Evolutionary conservation across 2,888 invertebrate species (phyloP).

Genomic region (Meandrusa payeni): DNA sequence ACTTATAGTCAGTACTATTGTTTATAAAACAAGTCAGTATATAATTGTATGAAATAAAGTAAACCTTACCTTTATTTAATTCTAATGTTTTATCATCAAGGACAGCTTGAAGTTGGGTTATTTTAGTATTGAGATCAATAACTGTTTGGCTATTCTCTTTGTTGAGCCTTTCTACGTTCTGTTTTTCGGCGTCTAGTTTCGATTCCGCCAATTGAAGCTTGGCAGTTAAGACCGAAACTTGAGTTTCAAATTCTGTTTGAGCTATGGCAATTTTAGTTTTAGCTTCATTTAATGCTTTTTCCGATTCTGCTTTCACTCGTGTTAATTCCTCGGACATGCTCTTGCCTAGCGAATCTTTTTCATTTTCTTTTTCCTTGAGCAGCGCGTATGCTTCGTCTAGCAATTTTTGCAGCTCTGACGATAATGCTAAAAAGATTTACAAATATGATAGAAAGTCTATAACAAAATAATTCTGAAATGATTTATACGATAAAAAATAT

Average conservation of each 20-base stretch:
- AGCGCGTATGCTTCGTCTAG: slow-evolving; percentile 76
- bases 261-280: slow-evolving; percentile 85
- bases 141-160: slow-evolving; percentile 72
- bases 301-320: slow-evolving; percentile 69
- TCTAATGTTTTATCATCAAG: slow-evolving; percentile 76
- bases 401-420: slow-evolving; percentile 72
- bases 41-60: not conserved
- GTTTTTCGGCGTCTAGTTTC: slow-evolving; percentile 68
- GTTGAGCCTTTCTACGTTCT: slow-evolving; percentile 67
- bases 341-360: slow-evolving; percentile 73
- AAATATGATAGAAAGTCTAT: not conserved
- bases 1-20: too few species aligned
- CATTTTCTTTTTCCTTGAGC: slow-evolving; percentile 73
- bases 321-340: slow-evolving; percentile 72
- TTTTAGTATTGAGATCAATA: slow-evolving; percentile 68
- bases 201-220: slow-evolving; percentile 78
- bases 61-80: slow-evolving; percentile 72
- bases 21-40: not conserved
- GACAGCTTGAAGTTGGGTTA: slow-evolving; percentile 69
- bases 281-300: slow-evolving; percentile 73
- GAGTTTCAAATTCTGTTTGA: slow-evolving; percentile 81
- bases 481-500: not conserved
- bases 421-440: slow-evolving; percentile 64
- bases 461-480: not conserved
- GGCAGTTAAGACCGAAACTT: slow-evolving; percentile 75